These are phyloP conservation scores for Andrena trimmerana DNA, from an alignment of 2,888 invertebrate species.

Conservation along the genomic window DNA sequence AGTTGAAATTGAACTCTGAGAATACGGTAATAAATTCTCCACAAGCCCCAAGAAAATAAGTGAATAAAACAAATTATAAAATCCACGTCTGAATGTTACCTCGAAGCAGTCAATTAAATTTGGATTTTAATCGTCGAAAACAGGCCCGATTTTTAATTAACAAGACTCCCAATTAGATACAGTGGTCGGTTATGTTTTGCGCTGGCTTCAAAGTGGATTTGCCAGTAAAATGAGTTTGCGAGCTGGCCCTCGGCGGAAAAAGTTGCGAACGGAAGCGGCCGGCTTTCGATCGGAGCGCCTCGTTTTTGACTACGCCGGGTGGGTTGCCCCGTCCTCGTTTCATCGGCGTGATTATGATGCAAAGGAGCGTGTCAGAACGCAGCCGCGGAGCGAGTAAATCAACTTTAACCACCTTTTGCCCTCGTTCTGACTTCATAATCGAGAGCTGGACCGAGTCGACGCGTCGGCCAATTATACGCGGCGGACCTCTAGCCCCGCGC, in stretches of 20 bases:
- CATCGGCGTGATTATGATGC: constrained; percentile 40
- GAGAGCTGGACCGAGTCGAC: constrained; percentile 58
- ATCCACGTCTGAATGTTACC: no score
- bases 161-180: not conserved
- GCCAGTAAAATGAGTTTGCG: not conserved
- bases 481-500: constrained; percentile 54
- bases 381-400: constrained; percentile 46
- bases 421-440: constrained; percentile 54
- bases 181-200: not conserved
- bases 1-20: no score
- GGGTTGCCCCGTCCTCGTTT: constrained; percentile 23
- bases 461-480: constrained; percentile 72
- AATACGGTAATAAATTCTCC: no score
- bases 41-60: no score
- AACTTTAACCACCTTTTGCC: constrained; percentile 63
- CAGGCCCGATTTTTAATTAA: no score
- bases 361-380: constrained; percentile 46
- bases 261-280: not conserved
- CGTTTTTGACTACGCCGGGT: not conserved
- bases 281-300: not conserved
- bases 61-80: no score
- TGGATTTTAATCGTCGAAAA: no score
- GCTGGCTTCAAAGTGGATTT: not conserved
- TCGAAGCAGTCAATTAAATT: no score
- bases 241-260: not conserved